These are phyloP conservation scores for Choreutis nemorana DNA, from an alignment of 2,888 invertebrate genomes.

Conservation along the genomic window DNA sequence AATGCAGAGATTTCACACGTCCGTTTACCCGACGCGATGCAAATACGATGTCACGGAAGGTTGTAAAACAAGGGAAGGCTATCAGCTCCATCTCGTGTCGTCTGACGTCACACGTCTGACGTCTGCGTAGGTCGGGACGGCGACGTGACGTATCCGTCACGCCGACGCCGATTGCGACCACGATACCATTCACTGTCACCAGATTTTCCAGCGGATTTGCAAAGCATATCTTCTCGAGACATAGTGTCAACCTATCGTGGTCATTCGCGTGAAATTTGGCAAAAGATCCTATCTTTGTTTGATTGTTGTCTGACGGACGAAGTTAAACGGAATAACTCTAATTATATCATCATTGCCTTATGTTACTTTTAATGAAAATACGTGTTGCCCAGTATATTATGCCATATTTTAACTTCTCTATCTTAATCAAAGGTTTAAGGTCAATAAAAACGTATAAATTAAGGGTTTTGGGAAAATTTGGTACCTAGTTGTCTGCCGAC, in stretches of 20 bases:
- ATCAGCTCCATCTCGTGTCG: slow-evolving; percentile 33
- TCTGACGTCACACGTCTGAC: slow-evolving; percentile 15
- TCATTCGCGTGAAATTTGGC: too few species aligned
- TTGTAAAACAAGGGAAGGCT: slow-evolving; percentile 32
- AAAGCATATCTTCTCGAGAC: too few species aligned
- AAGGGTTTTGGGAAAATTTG: slow-evolving; percentile 34
- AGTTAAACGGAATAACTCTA: too few species aligned
- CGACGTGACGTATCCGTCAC: slow-evolving; percentile 19
- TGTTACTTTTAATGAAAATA: too few species aligned
- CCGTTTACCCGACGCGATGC: slow-evolving; percentile 36
- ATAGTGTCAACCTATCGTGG: too few species aligned
- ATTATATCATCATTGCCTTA: too few species aligned
- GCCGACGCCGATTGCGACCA: slow-evolving; percentile 34
- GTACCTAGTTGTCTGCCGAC: slow-evolving; percentile 31
- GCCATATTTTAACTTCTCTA: too few species aligned
- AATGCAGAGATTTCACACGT: slow-evolving; percentile 19
- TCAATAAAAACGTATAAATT: too few species aligned
- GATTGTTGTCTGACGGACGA: too few species aligned
- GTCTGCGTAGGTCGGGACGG: slow-evolving; percentile 18
- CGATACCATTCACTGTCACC: slow-evolving; percentile 38
- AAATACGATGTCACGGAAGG: slow-evolving; percentile 35
- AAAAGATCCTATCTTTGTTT: too few species aligned
- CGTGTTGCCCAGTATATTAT: too few species aligned
- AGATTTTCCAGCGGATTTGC: background rate
- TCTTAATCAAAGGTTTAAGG: too few species aligned